Percentiles rank a stretch among this genome's conserved stretches.
These are phyloP conservation scores for Itoplectis maculator DNA, from an alignment of 2,888 invertebrate genomes.

Conservation along the genomic window DNA sequence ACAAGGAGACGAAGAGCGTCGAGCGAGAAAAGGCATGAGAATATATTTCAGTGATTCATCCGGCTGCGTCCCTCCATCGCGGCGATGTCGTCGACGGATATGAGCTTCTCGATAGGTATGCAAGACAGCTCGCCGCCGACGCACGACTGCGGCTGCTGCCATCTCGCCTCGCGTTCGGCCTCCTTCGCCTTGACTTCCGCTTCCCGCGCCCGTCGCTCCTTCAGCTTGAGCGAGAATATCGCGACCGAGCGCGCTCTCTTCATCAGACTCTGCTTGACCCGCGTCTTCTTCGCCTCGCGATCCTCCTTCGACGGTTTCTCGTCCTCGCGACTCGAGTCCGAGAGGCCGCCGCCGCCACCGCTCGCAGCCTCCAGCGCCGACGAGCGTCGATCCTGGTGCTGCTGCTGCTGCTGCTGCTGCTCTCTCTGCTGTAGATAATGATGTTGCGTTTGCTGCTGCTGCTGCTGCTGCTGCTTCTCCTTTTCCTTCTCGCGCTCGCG, in stretches of 20 bases:
- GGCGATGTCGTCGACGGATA: conserved; percentile 85
- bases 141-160: conserved; percentile 87
- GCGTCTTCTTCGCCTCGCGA: conserved; percentile 88
- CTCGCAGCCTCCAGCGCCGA: conserved; percentile 65
- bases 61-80: conserved; percentile 82
- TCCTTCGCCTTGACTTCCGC: conserved; percentile 89
- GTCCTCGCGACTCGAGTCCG: conserved; percentile 86
- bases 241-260: conserved; percentile 94
- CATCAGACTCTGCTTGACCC: conserved; percentile 91
- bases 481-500: conserved; percentile 80
- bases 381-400: conserved; percentile 72
- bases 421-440: conserved; percentile 74
- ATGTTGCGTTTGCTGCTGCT: conserved; percentile 70
- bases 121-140: conserved; percentile 93
- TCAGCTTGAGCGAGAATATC: conserved; percentile 93
- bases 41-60: conserved; percentile 76
- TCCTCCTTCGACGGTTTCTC: conserved; percentile 85
- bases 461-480: conserved; percentile 80
- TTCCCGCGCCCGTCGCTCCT: conserved; percentile 91
- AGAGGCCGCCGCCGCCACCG: conserved; percentile 82
- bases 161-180: conserved; percentile 87
- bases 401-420: conserved; percentile 72
- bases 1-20: conserved; percentile 31
- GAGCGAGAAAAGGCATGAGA: conserved; percentile 36
- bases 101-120: conserved; percentile 92